Percentiles rank a stretch among this genome's conserved stretches.
Conservation (phyloP, 2,113 vertebrate genomes). For the Phrynosoma platyrhinos region DNA sequence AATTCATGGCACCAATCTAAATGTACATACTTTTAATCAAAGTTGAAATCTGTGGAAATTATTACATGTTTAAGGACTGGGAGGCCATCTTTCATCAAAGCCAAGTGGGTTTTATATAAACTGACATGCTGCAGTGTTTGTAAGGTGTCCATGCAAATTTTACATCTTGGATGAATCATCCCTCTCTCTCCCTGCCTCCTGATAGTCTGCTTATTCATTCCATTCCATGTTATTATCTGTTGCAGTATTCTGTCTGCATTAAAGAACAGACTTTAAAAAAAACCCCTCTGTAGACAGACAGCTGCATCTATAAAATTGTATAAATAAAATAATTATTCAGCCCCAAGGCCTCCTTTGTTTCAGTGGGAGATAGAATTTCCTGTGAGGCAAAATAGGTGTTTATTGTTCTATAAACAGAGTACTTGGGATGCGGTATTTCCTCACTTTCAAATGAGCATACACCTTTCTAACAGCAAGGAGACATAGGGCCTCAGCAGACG, state of each 20-base stretch:
- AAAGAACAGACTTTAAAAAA: background rate
- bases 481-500: no score
- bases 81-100: background rate
- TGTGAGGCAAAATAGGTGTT: slow-evolving; percentile 9
- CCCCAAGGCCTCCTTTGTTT: background rate
- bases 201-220: background rate
- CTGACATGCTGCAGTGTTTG: background rate
- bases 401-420: slow-evolving; percentile 23
- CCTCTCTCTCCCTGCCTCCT: background rate
- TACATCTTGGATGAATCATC: background rate
- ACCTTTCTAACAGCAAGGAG: background rate
- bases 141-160: background rate
- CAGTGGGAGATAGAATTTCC: background rate
- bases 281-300: background rate
- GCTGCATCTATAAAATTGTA: background rate
- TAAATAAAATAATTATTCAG: slow-evolving; percentile 9
- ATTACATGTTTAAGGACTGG: background rate
- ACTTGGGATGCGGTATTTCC: background rate
- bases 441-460: background rate
- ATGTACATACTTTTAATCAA: background rate
- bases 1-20: background rate
- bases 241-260: background rate
- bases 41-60: background rate
- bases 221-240: slow-evolving; percentile 6
- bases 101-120: background rate